Conservation (phyloP, 1,140 invertebrate genomes). For the Hesperophylax magnus region DNA sequence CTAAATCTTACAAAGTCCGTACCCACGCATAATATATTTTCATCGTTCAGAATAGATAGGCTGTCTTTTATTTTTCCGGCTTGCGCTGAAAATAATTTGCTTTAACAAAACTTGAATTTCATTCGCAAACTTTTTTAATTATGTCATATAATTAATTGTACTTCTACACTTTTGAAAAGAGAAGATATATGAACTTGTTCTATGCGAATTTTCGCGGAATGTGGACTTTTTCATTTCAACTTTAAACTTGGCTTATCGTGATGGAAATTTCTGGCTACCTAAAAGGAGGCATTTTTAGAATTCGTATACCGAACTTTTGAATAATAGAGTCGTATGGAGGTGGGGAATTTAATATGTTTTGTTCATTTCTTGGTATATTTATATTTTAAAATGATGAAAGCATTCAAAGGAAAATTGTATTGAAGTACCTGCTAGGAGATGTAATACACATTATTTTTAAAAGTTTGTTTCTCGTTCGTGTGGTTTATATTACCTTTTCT, state of each 20-base stretch:
- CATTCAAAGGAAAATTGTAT: no score
- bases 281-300: neutral
- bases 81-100: constrained; percentile 13
- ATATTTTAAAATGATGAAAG: no score
- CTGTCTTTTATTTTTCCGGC: constrained; percentile 3
- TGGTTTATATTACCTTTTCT: no score
- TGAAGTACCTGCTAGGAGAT: no score
- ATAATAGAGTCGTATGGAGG: no score
- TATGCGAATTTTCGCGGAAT: neutral
- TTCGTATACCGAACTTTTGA: no score
- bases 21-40: neutral
- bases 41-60: neutral
- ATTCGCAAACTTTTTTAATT: constrained; percentile 50
- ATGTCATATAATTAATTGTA: constrained; percentile 51
- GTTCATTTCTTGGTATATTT: no score
- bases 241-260: constrained; percentile 4
- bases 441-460: no score
- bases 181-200: constrained; percentile 18
- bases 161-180: constrained; percentile 19
- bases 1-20: no score
- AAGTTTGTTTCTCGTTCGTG: no score
- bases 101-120: constrained; percentile 32
- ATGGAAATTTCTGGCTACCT: neutral
- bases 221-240: constrained; percentile 4
- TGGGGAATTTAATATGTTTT: no score